These are phyloP conservation scores for Remorina albescens DNA, from an alignment of 2,797 vertebrate species.

Conservation along the genomic window DNA sequence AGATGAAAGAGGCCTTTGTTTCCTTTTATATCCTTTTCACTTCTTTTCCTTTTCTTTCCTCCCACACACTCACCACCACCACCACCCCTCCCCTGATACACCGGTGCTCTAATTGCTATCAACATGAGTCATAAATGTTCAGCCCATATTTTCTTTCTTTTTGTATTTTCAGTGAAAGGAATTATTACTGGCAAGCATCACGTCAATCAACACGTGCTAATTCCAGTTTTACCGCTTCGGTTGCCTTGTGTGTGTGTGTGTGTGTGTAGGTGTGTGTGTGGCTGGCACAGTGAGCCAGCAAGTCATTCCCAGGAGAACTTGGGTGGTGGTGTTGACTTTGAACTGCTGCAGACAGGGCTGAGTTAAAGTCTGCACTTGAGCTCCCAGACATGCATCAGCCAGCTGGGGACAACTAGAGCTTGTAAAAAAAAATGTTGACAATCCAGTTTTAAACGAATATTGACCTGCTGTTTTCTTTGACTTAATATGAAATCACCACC, in stretches of 20 bases:
- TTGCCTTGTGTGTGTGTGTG: conserved; percentile 11
- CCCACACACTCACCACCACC: conserved; percentile 40
- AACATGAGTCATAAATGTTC: conserved; percentile 62
- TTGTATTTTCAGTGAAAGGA: conserved; percentile 22
- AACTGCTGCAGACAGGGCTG: conserved; percentile 36
- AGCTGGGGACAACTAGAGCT: background rate
- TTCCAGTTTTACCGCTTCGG: conserved; percentile 49
- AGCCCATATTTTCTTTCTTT: conserved; percentile 10
- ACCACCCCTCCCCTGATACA: conserved; percentile 37
- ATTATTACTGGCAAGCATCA: conserved; percentile 55
- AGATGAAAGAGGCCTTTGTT: conserved; percentile 37
- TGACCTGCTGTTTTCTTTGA: background rate
- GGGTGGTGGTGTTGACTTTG: conserved; percentile 51
- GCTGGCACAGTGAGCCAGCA: conserved; percentile 6
- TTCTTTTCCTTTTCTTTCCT: conserved; percentile 35
- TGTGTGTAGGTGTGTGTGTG: conserved; percentile 29
- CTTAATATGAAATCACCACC: conserved; percentile 28
- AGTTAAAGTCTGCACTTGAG: conserved; percentile 33
- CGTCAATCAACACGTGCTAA: conserved; percentile 64
- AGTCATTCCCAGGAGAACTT: conserved; percentile 34
- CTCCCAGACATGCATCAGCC: conserved; percentile 37
- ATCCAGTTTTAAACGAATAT: background rate
- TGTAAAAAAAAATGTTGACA: conserved; percentile 2
- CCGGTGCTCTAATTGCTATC: conserved; percentile 61
- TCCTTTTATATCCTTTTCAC: conserved; percentile 1